phyloP scores from a whole-genome alignment of 2,113 vertebrate species.

The Synodontis membranacea region DNA sequence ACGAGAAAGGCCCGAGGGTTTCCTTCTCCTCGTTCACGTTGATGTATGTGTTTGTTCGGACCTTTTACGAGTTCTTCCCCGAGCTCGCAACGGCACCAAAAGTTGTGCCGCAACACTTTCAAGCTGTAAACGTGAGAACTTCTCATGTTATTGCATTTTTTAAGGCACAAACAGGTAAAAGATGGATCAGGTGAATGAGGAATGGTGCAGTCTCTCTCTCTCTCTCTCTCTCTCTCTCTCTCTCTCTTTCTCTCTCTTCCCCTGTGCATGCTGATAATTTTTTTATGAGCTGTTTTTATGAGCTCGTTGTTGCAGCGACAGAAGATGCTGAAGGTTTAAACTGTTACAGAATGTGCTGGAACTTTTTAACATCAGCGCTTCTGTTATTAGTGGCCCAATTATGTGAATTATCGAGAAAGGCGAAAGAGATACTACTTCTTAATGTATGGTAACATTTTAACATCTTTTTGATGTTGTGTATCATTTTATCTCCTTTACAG shows the following conservation, averaged over 20 bases:
- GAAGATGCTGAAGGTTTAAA: neutral
- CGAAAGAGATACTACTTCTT: no score
- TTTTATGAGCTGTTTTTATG: neutral
- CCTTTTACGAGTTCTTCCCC: neutral
- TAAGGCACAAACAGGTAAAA: neutral
- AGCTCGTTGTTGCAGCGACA: neutral
- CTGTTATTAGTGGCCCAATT: neutral
- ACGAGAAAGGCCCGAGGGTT: slow-evolving; percentile 32
- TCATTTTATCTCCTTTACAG: neutral
- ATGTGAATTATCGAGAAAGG: neutral
- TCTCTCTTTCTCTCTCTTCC: no score
- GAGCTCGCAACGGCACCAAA: neutral
- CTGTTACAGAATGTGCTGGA: neutral
- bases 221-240: no score
- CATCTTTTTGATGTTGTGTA: neutral
- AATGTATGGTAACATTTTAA: neutral
- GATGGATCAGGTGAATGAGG: neutral
- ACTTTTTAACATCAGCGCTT: neutral
- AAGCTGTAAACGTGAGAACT: neutral
- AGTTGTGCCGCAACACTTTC: neutral
- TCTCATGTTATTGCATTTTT: neutral
- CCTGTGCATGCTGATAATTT: no score
- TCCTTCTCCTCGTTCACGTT: slow-evolving; percentile 48
- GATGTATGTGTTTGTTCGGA: slow-evolving; percentile 30
- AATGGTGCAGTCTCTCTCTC: neutral